Conservation (phyloP, 1,140 invertebrate genomes). For the Dendroctonus valens region DNA sequence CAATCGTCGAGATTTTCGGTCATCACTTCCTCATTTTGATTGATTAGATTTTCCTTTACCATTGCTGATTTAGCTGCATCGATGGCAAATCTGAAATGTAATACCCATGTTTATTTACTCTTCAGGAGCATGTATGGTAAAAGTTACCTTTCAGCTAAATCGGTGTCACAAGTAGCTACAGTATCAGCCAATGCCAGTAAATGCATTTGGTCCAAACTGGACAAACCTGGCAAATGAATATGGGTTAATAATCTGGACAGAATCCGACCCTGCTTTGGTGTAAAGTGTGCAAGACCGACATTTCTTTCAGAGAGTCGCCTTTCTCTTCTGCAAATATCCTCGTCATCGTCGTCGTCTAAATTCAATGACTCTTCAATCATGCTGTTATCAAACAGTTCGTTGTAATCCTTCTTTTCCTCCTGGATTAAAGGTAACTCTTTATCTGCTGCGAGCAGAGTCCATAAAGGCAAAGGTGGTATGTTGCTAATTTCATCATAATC, state of each 20-base stretch:
- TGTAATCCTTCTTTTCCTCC: conserved; percentile 67
- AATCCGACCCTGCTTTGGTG: conserved; percentile 74
- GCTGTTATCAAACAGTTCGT: conserved; percentile 80
- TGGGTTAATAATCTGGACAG: conserved; percentile 90
- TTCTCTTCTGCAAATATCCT: conserved; percentile 56
- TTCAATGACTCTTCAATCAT: conserved; percentile 79
- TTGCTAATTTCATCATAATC: conserved; percentile 96
- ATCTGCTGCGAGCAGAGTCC: conserved; percentile 92
- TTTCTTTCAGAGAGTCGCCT: conserved; percentile 55
- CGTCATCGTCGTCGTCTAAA: conserved; percentile 70
- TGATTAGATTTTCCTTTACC: conserved; percentile 67
- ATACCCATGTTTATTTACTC: not conserved
- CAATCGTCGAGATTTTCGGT: conserved; percentile 95
- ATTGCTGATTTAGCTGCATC: conserved; percentile 72
- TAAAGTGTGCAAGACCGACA: conserved; percentile 70
- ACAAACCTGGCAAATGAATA: conserved; percentile 93
- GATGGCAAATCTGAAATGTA: conserved; percentile 60
- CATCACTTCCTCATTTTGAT: conserved; percentile 62
- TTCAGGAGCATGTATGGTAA: not conserved
- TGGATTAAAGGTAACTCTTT: conserved; percentile 65
- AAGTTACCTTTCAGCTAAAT: conserved; percentile 70
- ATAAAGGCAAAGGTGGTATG: conserved; percentile 94
- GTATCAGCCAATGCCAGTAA: conserved; percentile 95
- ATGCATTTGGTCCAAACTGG: conserved; percentile 99
- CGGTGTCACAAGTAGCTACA: conserved; percentile 88